phyloP scores from a whole-genome alignment of 2,113 vertebrate genomes.

The Eurystomus gularis region DNA sequence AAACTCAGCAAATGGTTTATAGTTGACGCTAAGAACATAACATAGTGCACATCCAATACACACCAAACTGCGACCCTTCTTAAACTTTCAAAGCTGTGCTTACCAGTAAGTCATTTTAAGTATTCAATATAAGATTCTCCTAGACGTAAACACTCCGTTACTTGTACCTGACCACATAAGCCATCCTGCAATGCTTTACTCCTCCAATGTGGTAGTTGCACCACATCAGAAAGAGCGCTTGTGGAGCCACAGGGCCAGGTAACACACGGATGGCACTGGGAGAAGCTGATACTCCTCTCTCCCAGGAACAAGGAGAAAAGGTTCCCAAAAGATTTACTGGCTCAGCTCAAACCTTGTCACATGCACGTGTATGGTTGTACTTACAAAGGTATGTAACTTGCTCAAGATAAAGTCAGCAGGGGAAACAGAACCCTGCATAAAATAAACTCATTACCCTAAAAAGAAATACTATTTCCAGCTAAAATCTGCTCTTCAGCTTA shows the following conservation, averaged over 20 bases:
- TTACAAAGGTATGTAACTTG: background rate
- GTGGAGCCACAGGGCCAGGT: background rate
- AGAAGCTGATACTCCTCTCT: background rate
- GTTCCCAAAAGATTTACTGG: background rate
- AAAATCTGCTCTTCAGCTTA: background rate
- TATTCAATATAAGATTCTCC: background rate
- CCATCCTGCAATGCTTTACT: background rate
- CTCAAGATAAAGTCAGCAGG: background rate
- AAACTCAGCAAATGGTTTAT: conserved; percentile 1
- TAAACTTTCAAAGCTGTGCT: background rate
- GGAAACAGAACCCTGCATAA: background rate
- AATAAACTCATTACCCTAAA: background rate
- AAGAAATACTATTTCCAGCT: background rate
- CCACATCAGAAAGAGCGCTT: fast-evolving
- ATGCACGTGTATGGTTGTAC: background rate
- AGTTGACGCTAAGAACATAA: background rate
- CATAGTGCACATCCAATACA: background rate
- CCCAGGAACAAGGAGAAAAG: background rate
- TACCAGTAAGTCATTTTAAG: background rate
- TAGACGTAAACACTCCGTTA: background rate
- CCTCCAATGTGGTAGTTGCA: fast-evolving
- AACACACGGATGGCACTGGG: fast-evolving
- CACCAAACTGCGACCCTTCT: background rate
- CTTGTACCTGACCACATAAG: background rate
- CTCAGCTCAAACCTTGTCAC: background rate